Percentiles rank a stretch among this genome's conserved stretches.
Evolutionary conservation across 2,113 vertebrate genomes (phyloP).

Genomic region (Melanocharis versteri): DNA sequence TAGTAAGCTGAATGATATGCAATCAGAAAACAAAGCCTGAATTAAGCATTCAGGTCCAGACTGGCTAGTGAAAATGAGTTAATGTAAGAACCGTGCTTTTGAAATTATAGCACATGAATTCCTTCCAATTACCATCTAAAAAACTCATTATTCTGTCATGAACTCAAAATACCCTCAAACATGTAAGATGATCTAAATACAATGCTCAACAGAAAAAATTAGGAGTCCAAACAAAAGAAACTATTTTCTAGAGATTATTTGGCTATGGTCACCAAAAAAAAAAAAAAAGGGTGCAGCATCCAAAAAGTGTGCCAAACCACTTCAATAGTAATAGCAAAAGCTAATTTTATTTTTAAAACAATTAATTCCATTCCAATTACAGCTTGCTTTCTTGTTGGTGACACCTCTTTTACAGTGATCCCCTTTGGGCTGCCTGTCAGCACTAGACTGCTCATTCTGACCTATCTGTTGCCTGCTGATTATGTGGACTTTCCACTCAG

Average conservation of each 20-base stretch:
- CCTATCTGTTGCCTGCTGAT: neutral
- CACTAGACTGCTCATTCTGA: neutral
- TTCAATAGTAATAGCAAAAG: neutral
- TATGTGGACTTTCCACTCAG: neutral
- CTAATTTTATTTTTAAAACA: neutral
- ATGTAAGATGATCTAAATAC: neutral
- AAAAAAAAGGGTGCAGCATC: neutral
- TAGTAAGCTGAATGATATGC: neutral
- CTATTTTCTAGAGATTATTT: neutral
- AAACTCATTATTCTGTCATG: neutral
- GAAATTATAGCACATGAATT: neutral
- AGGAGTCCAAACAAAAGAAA: neutral
- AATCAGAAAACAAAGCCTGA: neutral
- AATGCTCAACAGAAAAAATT: neutral
- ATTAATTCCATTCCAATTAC: neutral
- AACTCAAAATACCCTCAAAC: neutral
- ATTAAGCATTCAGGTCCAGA: neutral
- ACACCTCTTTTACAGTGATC: neutral
- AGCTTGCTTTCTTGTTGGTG: neutral
- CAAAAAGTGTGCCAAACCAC: neutral
- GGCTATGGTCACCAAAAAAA: neutral
- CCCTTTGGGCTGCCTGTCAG: neutral
- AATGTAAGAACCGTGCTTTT: neutral
- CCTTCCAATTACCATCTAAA: neutral
- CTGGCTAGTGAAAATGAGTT: neutral